These are phyloP conservation scores for Bembecia ichneumoniformis DNA, from an alignment of 2,888 invertebrate genomes.

Conservation along the genomic window DNA sequence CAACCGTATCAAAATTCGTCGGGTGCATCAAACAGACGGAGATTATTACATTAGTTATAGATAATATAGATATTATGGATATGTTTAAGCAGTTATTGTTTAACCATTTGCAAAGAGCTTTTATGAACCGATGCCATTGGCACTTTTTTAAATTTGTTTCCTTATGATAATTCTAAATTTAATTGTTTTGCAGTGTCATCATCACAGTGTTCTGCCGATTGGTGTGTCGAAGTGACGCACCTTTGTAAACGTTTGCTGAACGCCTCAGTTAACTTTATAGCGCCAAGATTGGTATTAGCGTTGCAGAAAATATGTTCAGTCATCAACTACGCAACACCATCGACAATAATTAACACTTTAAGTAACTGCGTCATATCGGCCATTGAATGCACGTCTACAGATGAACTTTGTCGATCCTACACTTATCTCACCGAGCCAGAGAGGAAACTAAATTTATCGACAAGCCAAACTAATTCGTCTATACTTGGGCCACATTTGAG, in stretches of 20 bases:
- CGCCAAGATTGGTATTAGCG: conserved; percentile 83
- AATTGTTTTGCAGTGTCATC: conserved; percentile 61
- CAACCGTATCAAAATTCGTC: no score
- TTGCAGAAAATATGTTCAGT: conserved; percentile 75
- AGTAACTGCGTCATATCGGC: conserved; percentile 86
- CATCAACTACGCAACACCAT: conserved; percentile 21
- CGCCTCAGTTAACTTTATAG: conserved; percentile 83
- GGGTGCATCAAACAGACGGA: no score
- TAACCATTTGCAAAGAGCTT: no score
- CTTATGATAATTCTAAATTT: not conserved
- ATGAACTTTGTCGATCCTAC: conserved; percentile 87
- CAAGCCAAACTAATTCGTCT: conserved; percentile 20
- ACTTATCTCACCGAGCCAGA: conserved; percentile 41
- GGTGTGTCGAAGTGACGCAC: conserved; percentile 86
- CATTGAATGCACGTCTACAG: conserved; percentile 83
- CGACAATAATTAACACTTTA: conserved; percentile 51
- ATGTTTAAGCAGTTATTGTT: no score
- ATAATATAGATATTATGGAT: no score
- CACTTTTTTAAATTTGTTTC: no score
- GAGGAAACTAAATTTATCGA: conserved; percentile 31
- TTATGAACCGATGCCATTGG: no score
- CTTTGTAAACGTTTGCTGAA: conserved; percentile 86
- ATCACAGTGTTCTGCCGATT: conserved; percentile 81
- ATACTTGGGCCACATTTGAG: conserved; percentile 19
- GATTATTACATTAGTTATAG: no score